Evolutionary conservation across 2,113 vertebrate genomes (phyloP).

Genomic region (Oostethus manadensis): DNA sequence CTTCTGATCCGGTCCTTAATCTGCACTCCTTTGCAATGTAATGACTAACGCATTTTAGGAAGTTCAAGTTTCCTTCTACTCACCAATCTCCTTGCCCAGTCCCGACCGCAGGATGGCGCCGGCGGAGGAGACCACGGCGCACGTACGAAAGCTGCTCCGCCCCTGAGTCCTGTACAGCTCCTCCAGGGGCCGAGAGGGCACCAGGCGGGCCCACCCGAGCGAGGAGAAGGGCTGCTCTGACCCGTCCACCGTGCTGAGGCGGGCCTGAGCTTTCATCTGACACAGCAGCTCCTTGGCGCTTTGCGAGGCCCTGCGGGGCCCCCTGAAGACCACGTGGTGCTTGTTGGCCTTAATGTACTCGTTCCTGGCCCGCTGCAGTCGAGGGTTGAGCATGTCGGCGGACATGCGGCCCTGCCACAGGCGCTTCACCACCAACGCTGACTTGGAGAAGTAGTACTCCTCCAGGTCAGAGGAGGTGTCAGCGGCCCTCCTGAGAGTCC

Average conservation of each 20-base stretch:
- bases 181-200: constrained; percentile 76
- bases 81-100: constrained; percentile 88
- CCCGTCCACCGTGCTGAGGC: constrained; percentile 84
- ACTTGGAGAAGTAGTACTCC: constrained; percentile 79
- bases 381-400: constrained; percentile 83
- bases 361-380: constrained; percentile 87
- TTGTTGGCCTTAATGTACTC: constrained; percentile 89
- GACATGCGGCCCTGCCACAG: constrained; percentile 87
- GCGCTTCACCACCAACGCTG: constrained; percentile 79
- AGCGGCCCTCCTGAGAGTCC: constrained; percentile 30
- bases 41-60: no score
- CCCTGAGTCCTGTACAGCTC: constrained; percentile 65
- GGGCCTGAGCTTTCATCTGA: constrained; percentile 76
- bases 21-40: no score
- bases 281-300: constrained; percentile 80
- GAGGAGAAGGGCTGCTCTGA: constrained; percentile 84
- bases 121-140: constrained; percentile 93
- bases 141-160: constrained; percentile 70
- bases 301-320: constrained; percentile 57
- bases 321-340: constrained; percentile 82
- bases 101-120: constrained; percentile 93
- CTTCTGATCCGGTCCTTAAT: no score
- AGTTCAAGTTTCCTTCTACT: constrained; percentile 29
- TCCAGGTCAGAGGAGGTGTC: constrained; percentile 68
- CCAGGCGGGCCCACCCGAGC: constrained; percentile 83